Conservation (phyloP, 1,140 invertebrate species). For the Condylostylus longicornis region DNA sequence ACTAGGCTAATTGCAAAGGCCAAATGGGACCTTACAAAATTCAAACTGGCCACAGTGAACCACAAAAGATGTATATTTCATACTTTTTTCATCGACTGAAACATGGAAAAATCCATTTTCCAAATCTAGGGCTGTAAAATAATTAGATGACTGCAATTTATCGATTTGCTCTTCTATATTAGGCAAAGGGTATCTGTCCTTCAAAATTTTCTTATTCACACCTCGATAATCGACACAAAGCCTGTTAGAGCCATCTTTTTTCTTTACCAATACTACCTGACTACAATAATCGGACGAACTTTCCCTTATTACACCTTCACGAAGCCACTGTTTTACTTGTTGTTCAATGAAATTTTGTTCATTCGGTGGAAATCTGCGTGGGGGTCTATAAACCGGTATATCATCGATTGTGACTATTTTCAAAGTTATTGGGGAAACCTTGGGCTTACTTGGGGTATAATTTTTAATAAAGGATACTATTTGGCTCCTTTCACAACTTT, state of each 20-base stretch:
- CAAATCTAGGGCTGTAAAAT: constrained; percentile 16
- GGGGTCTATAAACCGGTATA: constrained; percentile 13
- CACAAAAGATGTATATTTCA: constrained; percentile 9
- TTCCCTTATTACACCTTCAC: neutral
- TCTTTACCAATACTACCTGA: constrained; percentile 14
- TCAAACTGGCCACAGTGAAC: constrained; percentile 9
- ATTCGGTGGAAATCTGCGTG: constrained; percentile 8
- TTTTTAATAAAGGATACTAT: no score
- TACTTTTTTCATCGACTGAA: constrained; percentile 8
- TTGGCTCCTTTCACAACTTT: no score
- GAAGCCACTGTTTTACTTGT: constrained; percentile 9
- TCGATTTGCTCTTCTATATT: constrained; percentile 20
- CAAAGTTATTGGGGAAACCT: no score
- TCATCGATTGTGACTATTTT: constrained; percentile 11
- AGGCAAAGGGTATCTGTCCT: constrained; percentile 17
- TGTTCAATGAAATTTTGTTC: constrained; percentile 7
- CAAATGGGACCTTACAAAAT: constrained; percentile 11
- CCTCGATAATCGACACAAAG: constrained; percentile 13
- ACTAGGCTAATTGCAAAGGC: constrained; percentile 7
- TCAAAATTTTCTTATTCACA: constrained; percentile 10
- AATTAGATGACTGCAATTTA: constrained; percentile 6
- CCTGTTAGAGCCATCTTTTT: constrained; percentile 11
- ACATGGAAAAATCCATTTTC: constrained; percentile 9
- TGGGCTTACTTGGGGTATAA: no score
- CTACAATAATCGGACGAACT: constrained; percentile 5